phyloP scores from a whole-genome alignment of 2,797 vertebrate species.

The Oryzias sinensis region DNA sequence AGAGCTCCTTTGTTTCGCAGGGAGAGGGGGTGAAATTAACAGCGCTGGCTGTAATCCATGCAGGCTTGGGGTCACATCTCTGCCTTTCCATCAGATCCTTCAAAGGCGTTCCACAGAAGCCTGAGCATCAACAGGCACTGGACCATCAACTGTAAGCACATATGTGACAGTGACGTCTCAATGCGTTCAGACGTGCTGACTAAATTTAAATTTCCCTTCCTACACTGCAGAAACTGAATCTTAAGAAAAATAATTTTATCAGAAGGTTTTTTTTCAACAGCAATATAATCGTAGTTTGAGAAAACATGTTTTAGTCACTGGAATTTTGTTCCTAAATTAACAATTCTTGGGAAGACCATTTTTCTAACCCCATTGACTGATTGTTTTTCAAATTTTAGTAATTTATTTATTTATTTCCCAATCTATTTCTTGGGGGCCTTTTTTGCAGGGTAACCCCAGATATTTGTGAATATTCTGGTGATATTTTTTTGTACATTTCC shows the following conservation, averaged over 20 bases:
- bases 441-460: background rate
- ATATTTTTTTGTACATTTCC: too few species aligned
- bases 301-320: too few species aligned
- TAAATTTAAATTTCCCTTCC: conserved; percentile 15
- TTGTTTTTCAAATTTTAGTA: too few species aligned
- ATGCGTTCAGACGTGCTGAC: conserved; percentile 6
- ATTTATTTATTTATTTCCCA: too few species aligned
- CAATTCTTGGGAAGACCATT: too few species aligned
- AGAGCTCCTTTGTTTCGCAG: conserved; percentile 45
- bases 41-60: conserved; percentile 41
- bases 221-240: background rate
- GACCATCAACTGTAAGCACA: background rate
- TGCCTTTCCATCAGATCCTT: conserved; percentile 25
- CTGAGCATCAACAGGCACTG: conserved; percentile 54
- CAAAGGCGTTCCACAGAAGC: conserved; percentile 46
- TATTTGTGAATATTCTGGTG: background rate
- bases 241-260: too few species aligned
- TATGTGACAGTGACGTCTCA: background rate
- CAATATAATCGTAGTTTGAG: too few species aligned
- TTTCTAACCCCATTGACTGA: too few species aligned
- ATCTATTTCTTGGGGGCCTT: too few species aligned
- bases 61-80: conserved; percentile 20
- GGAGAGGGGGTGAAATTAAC: conserved; percentile 37
- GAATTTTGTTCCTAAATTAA: too few species aligned
- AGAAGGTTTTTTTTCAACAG: too few species aligned